Conservation (phyloP, 2,888 invertebrate species). For the Halictus quadricinctus region DNA sequence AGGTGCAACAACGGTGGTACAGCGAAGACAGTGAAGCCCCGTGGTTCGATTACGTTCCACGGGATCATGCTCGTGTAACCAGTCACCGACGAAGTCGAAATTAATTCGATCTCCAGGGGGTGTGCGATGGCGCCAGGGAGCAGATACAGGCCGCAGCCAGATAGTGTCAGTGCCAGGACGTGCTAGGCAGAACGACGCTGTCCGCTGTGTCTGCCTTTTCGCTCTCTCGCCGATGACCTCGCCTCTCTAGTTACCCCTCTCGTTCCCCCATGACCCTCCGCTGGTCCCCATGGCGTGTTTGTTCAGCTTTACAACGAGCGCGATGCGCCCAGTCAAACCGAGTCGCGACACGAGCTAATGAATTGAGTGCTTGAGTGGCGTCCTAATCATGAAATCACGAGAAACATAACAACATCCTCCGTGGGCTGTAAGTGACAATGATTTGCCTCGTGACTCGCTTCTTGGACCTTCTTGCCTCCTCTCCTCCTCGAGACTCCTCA, state of each 20-base stretch:
- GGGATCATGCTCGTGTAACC: conserved; percentile 15
- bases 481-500: conserved; percentile 9
- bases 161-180: conserved; percentile 70
- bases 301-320: not conserved
- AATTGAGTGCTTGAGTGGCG: conserved; percentile 74
- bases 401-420: conserved; percentile 74
- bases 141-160: conserved; percentile 51
- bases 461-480: conserved; percentile 25
- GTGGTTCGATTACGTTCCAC: conserved; percentile 27
- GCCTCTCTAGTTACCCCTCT: not conserved
- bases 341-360: conserved; percentile 66
- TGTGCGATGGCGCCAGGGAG: conserved; percentile 67
- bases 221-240: conserved; percentile 32
- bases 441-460: conserved; percentile 68
- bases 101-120: conserved; percentile 60
- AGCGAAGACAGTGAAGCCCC: not conserved
- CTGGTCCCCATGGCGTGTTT: conserved; percentile 1
- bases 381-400: conserved; percentile 73
- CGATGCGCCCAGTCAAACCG: conserved; percentile 51
- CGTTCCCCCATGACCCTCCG: conserved; percentile 11
- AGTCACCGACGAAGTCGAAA: conserved; percentile 52
- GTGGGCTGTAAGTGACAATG: conserved; percentile 65
- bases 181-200: conserved; percentile 68
- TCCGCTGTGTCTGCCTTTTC: conserved; percentile 28
- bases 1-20: not conserved